Evolutionary conservation across 2,797 vertebrate genomes (phyloP).

Genomic region (Molossus alvarezi): DNA sequence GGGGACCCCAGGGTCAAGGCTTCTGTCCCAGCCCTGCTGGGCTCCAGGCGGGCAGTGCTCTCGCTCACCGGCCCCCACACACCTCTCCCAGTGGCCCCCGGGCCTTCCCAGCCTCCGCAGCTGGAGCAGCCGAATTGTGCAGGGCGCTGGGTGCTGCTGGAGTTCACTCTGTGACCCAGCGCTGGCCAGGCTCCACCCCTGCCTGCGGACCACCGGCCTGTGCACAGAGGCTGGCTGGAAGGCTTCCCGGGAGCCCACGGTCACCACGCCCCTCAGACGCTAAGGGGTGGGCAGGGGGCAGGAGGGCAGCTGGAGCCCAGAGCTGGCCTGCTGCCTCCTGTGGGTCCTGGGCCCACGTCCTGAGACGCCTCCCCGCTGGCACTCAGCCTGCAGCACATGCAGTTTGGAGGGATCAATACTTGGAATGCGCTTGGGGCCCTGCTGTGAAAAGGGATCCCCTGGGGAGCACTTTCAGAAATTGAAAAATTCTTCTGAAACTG

Average conservation of each 20-base stretch:
- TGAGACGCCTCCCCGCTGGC: accelerated
- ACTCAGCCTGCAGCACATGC: not conserved
- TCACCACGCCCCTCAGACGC: not conserved
- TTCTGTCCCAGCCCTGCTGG: no score
- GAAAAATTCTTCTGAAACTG: constrained; percentile 70
- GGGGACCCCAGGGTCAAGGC: not conserved
- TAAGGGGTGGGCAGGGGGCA: not conserved
- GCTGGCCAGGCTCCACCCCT: not conserved
- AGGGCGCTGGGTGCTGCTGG: not conserved
- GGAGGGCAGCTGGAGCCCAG: not conserved
- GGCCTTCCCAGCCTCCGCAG: not conserved
- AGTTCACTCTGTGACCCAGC: not conserved
- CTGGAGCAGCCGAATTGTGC: not conserved
- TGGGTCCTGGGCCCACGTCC: not conserved
- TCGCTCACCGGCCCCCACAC: not conserved
- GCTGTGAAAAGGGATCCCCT: constrained; percentile 70
- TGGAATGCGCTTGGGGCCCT: not conserved
- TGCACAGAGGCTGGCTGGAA: not conserved
- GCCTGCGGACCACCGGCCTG: not conserved
- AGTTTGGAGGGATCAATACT: constrained; percentile 6
- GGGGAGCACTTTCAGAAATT: constrained; percentile 67
- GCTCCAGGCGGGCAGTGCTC: not conserved
- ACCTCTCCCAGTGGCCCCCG: not conserved
- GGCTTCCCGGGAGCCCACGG: not conserved
- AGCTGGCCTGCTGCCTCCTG: not conserved